Conservation (phyloP, 2,888 invertebrate species). For the Portevinia maculata region DNA sequence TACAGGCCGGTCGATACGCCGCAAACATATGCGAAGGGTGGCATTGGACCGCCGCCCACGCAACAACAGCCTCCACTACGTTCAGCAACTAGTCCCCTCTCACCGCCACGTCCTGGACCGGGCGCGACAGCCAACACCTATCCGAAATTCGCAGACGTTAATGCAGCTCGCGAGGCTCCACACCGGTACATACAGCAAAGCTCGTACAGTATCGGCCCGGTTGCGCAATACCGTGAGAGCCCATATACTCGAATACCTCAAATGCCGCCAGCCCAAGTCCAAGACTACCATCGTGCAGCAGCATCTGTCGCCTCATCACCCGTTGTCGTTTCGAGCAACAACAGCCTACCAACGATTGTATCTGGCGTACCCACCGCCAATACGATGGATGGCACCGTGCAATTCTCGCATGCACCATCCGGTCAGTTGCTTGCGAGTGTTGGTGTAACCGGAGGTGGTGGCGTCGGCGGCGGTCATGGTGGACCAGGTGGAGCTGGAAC, state of each 20-base stretch:
- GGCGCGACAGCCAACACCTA: conserved; percentile 81
- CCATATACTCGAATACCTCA: conserved; percentile 82
- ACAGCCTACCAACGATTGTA: conserved; percentile 81
- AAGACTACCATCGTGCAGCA: conserved; percentile 79
- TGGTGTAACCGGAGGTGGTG: conserved; percentile 72
- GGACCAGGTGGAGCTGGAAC: conserved; percentile 72
- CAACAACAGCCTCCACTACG: conserved; percentile 79
- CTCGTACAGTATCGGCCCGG: conserved; percentile 81
- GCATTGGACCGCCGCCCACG: conserved; percentile 78
- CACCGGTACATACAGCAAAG: conserved; percentile 82
- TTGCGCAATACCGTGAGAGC: conserved; percentile 81
- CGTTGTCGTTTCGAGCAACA: conserved; percentile 77
- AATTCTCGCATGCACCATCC: conserved; percentile 68
- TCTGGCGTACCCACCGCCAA: conserved; percentile 87
- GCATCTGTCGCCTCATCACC: conserved; percentile 76
- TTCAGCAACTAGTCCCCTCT: conserved; percentile 82
- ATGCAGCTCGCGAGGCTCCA: conserved; percentile 80
- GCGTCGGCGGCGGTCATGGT: conserved; percentile 50
- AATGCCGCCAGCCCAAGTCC: conserved; percentile 79
- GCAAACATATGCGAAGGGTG: conserved; percentile 81
- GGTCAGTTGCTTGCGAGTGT: conserved; percentile 76
- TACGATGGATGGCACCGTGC: conserved; percentile 74
- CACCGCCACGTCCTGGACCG: conserved; percentile 81
- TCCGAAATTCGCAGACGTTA: conserved; percentile 81
- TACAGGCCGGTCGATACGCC: conserved; percentile 82